Evolutionary conservation across 1,140 invertebrate genomes (phyloP).

Genomic region (Monomorium pharaonis): DNA sequence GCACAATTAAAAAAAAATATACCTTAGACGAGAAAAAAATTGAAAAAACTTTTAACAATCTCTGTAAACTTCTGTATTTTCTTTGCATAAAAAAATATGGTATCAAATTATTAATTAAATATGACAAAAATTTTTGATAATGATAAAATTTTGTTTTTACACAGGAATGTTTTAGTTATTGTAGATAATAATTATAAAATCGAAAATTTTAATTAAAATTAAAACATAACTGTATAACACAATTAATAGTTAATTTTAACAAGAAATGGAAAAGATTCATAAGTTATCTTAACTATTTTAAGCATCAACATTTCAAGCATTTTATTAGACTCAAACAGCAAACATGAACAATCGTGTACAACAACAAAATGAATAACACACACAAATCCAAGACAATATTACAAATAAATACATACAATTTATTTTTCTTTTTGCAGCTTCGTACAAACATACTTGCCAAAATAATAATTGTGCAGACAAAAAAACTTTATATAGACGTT

Average conservation of each 20-base stretch:
- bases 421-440: not conserved
- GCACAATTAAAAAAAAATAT: not conserved
- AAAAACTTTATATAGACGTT: not conserved
- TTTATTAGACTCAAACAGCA: constrained; percentile 40
- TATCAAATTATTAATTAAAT: constrained; percentile 24
- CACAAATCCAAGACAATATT: constrained; percentile 9
- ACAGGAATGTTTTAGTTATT: not conserved
- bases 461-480: not conserved
- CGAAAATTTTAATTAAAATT: not conserved
- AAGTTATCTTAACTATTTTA: not conserved
- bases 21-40: not conserved
- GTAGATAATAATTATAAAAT: not conserved
- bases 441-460: not conserved
- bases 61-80: not conserved
- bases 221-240: not conserved
- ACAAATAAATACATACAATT: not conserved
- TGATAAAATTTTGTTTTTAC: not conserved
- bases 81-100: not conserved
- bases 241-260: not conserved
- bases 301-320: constrained; percentile 1
- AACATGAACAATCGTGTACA: constrained; percentile 27
- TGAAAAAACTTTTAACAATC: not conserved
- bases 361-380: constrained; percentile 33
- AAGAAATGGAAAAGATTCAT: not conserved
- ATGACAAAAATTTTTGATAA: not conserved